Conservation (phyloP, 2,888 invertebrate species). For the Micoletzkya japonica region DNA sequence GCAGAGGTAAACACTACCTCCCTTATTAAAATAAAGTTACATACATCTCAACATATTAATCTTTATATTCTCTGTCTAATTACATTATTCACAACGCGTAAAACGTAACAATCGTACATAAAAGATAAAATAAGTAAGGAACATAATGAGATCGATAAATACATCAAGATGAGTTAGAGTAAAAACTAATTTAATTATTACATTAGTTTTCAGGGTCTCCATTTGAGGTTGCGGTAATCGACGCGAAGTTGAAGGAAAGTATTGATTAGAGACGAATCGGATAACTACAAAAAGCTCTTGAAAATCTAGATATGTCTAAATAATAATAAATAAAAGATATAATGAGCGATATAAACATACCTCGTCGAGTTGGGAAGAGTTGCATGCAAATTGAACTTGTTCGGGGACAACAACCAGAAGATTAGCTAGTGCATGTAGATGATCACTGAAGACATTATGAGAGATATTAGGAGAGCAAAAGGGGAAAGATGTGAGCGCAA, state of each 20-base stretch:
- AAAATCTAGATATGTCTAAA: too few relatives aligned
- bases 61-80: not conserved
- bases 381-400: conserved; percentile 90
- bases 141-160: not conserved
- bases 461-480: not conserved
- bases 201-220: conserved; percentile 10
- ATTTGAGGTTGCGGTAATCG: conserved; percentile 76
- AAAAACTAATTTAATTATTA: not conserved
- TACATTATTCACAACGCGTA: not conserved
- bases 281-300: conserved; percentile 32
- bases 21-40: conserved; percentile 6
- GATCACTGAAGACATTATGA: conserved; percentile 13
- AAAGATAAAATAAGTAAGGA: conserved; percentile 1
- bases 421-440: conserved; percentile 89
- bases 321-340: too few relatives aligned
- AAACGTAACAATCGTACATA: too few relatives aligned
- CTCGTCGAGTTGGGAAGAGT: conserved; percentile 64
- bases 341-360: conserved; percentile 1
- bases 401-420: conserved; percentile 90
- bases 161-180: not conserved
- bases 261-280: conserved; percentile 82
- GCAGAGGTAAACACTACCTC: too few relatives aligned
- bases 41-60: not conserved
- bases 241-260: conserved; percentile 91
- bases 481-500: not conserved